Evolutionary conservation across 2,113 vertebrate genomes (phyloP), one percentile per base, ranked within the genome.

Genomic region (Kryptolebias marmoratus): DNA sequence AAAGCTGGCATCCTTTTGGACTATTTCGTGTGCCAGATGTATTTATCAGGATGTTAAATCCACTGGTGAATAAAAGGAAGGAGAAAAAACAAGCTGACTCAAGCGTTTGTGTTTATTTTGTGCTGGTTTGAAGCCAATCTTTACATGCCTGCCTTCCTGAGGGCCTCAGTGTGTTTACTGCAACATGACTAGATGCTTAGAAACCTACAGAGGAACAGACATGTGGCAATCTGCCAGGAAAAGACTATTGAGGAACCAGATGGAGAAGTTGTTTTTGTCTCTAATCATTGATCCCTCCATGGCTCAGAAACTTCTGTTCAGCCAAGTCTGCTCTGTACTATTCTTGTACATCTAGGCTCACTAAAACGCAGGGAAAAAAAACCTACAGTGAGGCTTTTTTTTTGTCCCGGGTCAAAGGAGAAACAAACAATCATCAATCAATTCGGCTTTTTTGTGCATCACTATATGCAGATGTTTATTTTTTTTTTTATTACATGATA

Each of bases 211-310:
- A 84, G 63, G 42, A 74, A 54, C 70, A 74, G 79, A 83, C 2
- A 78, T 50, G 63, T 78, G 87, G 89, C 80, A 69, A 66, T 36
- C 39, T 66, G 88, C 89, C 90, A 88, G 68, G 52, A 57, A 11
- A 58, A 66, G 58, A 71, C 70, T 64, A 69, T 60, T 70, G 73
- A 88, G 81, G 73, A 88, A 82, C 80, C 73, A 81, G 77, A 86
- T 75, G 76, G 85, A 82, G 68, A 83, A 71, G 70, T 79, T 80
- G 73, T 79, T 84, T 82, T 83, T 80, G 68, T 70, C 49, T 73
- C 74, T 48, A 63, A 30, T 64, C 56, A 84, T 83, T 49, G 5
- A 79, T 86, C 84, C 76, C 67, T 53, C 68, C 11, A 1, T 80
- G 72, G 49, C 84, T 74, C 73, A 73, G 50, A 86, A 80, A 68